These are phyloP conservation scores for Eulimnadia texana DNA, from an alignment of 1,140 invertebrate species.

Conservation along the genomic window DNA sequence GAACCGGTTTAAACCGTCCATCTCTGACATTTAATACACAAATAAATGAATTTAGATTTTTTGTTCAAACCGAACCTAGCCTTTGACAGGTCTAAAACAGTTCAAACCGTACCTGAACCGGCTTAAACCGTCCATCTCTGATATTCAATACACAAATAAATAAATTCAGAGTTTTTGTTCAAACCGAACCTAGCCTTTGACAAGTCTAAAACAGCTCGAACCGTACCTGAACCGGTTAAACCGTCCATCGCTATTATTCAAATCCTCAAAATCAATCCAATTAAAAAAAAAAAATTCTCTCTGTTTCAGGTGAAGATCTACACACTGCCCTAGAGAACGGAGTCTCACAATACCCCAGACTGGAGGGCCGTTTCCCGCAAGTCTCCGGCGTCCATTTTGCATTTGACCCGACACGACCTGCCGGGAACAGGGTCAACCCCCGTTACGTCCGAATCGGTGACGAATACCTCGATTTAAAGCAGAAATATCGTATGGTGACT, in stretches of 20 bases:
- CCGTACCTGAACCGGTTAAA: too few species aligned
- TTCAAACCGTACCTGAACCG: too few species aligned
- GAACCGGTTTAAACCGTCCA: too few species aligned
- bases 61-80: too few species aligned
- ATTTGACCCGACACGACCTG: slow-evolving; percentile 58
- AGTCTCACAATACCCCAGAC: slow-evolving; percentile 55
- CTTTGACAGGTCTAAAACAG: too few species aligned
- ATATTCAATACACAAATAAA: too few species aligned
- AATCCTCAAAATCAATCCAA: slow-evolving; percentile 4
- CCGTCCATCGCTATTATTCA: slow-evolving; percentile 1
- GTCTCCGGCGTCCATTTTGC: slow-evolving; percentile 67
- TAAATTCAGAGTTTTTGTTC: too few species aligned
- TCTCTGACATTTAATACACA: too few species aligned
- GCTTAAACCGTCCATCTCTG: too few species aligned
- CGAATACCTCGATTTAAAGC: slow-evolving; percentile 55
- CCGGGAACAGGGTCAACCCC: slow-evolving; percentile 45
- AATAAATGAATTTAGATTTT: too few species aligned
- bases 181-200: too few species aligned
- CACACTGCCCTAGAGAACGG: slow-evolving; percentile 65
- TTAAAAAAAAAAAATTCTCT: background rate
- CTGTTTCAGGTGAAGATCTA: slow-evolving; percentile 43
- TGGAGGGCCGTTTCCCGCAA: slow-evolving; percentile 69
- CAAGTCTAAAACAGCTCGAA: too few species aligned
- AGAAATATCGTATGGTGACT: slow-evolving; percentile 59
- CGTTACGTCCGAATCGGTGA: slow-evolving; percentile 64